Evolutionary conservation across 2,888 invertebrate species (phyloP).

Genomic region (Drosophila barbarae): DNA sequence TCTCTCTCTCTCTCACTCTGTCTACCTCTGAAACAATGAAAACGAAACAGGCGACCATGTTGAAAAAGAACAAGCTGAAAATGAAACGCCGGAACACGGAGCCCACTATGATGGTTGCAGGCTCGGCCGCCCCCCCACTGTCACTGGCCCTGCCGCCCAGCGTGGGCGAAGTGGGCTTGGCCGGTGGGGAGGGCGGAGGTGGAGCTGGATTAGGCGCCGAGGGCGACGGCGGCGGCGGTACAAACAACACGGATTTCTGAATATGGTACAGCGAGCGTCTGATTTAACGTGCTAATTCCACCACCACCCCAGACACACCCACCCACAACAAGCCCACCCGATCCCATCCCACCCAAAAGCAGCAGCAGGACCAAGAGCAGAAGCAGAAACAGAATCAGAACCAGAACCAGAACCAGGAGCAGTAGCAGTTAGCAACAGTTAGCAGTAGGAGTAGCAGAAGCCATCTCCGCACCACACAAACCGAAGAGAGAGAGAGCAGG

Average conservation of each 20-base stretch:
- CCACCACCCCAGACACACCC: conserved; percentile 25
- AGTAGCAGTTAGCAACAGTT: conserved; percentile 15
- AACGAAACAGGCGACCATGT: conserved; percentile 94
- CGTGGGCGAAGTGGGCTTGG: conserved; percentile 70
- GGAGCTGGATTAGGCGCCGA: conserved; percentile 51
- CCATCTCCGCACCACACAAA: conserved; percentile 24
- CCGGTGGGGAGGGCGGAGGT: conserved; percentile 67
- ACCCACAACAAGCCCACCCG: conserved; percentile 35
- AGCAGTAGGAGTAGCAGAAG: conserved; percentile 13
- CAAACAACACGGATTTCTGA: conserved; percentile 83
- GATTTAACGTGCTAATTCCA: conserved; percentile 82
- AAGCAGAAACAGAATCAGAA: conserved; percentile 10
- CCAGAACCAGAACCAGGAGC: conserved; percentile 10
- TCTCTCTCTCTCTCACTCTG: conserved; percentile 24
- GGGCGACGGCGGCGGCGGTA: conserved; percentile 76
- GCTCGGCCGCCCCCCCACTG: conserved; percentile 78
- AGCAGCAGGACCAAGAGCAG: conserved; percentile 23
- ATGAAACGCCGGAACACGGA: conserved; percentile 97
- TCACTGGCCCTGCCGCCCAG: conserved; percentile 79
- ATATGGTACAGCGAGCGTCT: conserved; percentile 87
- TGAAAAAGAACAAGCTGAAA: conserved; percentile 98
- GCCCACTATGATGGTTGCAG: conserved; percentile 85
- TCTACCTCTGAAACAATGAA: background rate
- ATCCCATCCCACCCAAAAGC: conserved; percentile 32
- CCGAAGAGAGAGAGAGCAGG: conserved; percentile 35